Percentiles rank a stretch among this genome's conserved stretches.
Conservation (phyloP, 2,797 vertebrate genomes). For the Lacerta agilis region DNA sequence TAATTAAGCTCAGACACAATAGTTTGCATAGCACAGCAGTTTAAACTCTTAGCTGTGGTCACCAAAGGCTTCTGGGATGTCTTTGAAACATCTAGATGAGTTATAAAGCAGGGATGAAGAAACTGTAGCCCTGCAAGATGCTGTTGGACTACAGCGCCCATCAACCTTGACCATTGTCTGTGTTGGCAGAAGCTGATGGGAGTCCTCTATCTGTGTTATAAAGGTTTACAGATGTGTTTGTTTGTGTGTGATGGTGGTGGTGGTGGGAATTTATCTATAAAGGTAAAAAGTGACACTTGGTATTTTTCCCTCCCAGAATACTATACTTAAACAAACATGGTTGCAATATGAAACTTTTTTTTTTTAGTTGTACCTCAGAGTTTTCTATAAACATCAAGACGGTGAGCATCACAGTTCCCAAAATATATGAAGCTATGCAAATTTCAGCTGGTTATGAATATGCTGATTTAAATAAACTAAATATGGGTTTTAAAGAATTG, state of each 20-base stretch:
- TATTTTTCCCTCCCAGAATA: neutral
- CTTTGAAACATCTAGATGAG: neutral
- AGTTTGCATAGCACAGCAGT: neutral
- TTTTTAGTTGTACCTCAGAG: neutral
- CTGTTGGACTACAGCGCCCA: too few relatives aligned
- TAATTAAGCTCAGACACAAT: neutral
- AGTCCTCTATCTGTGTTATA: neutral
- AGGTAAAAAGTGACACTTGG: neutral
- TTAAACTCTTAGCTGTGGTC: neutral
- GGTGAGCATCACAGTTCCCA: neutral
- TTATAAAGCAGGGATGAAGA: too few relatives aligned
- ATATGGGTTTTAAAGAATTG: neutral
- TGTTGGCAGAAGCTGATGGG: too few relatives aligned
- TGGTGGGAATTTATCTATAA: neutral
- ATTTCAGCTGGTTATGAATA: neutral
- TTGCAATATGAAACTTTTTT: neutral
- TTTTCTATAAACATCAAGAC: neutral
- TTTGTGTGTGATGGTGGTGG: too few relatives aligned
- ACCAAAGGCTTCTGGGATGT: neutral
- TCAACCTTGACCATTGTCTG: too few relatives aligned
- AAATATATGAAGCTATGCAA: neutral
- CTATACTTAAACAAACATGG: neutral
- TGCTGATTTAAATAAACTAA: neutral
- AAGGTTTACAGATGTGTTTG: neutral
- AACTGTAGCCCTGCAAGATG: too few relatives aligned